Base-by-base conservation (phyloP, 92 coral and sea anemone genomes). In the Phymanthus crucifer region DNA sequence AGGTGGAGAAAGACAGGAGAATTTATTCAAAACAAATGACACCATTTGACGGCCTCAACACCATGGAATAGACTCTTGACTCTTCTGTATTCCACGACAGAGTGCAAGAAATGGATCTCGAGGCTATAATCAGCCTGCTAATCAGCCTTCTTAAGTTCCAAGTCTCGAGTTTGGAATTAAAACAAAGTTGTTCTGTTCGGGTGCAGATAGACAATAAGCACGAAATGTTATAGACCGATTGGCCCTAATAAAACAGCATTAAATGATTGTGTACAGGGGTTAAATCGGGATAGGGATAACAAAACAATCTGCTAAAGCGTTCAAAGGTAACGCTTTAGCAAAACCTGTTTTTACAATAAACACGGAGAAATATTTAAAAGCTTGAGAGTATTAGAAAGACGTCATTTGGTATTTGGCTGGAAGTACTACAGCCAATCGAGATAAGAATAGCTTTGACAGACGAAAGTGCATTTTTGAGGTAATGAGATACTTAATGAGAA, bases 121-220 rank as follows among this genome's bases (percentile, higher is more conserved):
- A 0, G 45, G 14, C 23, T 36, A 69, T 65, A 76, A 77, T 77
- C 81, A 71, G 84, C 50, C 67, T 75, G 68, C 54, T 40, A 61
- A 73, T 72, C 86, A 57, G 80, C 40, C 86, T 72, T 68, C 85
- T 72, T 73, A 56, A 56, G 58, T 80, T 58, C 68, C 79, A 82
- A 26, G 66, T 73, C 79, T 80, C 71, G 75, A 58, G 66, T 73
- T 58, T 80, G 40, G 86, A 58, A 73, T 61, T 40, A 82, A 73
- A 82, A 82, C 86, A 82, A 82, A 82, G 80, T 73, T 29, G 71
- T 73, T 65, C 86, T 82, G 86, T 82, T 82, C 56, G 68, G 86
- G 86, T 82, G 86, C 46, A 57, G 77, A 82, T 82, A 74, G 86
- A 82, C 77, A 75, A 65, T 40, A 68, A 40, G 52, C 72, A 74